Evolutionary conservation across 2,888 invertebrate species (phyloP).

Genomic region (Ophioninae sp.): DNA sequence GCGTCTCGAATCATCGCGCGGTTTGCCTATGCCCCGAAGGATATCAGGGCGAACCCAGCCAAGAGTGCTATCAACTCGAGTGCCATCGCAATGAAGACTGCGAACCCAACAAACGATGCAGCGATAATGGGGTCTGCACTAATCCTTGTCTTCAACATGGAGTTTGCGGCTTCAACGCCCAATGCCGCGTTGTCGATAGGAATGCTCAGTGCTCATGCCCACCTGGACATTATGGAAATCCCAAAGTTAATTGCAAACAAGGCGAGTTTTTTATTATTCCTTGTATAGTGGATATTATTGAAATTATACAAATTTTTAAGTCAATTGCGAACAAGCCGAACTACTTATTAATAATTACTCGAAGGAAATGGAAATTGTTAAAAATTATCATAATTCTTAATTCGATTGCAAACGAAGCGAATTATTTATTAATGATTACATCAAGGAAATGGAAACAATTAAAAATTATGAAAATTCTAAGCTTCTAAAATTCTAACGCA

Average conservation of each 20-base stretch:
- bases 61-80: constrained; percentile 89
- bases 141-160: constrained; percentile 91
- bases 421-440: no score
- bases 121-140: constrained; percentile 87
- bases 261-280: constrained; percentile 73
- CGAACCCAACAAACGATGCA: constrained; percentile 89
- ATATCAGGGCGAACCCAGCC: constrained; percentile 90
- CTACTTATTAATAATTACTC: no score
- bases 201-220: constrained; percentile 90
- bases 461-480: no score
- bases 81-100: constrained; percentile 90
- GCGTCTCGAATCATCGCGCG: constrained; percentile 90
- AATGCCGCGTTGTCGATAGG: constrained; percentile 90
- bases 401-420: no score
- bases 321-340: no score
- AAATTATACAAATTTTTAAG: no score
- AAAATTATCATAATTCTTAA: no score
- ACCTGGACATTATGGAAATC: constrained; percentile 88
- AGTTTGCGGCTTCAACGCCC: constrained; percentile 92
- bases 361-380: no score
- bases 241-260: constrained; percentile 86
- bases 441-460: no score
- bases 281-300: no score
- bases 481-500: no score
- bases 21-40: constrained; percentile 94